These are phyloP conservation scores for Tenthredo scrophulariae DNA, from an alignment of 2,888 invertebrate genomes.

Conservation along the genomic window DNA sequence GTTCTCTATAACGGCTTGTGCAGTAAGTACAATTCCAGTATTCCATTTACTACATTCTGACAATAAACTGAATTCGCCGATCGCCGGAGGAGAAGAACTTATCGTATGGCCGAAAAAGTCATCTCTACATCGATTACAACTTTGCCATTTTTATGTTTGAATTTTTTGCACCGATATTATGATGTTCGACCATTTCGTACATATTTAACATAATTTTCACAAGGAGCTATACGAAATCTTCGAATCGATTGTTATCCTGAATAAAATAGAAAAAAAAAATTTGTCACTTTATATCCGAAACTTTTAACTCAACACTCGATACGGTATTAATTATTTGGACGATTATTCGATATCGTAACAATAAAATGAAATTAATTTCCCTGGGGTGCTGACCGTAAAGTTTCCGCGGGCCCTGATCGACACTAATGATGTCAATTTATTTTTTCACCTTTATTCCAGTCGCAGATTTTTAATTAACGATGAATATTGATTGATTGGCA, in stretches of 20 bases:
- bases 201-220: no score
- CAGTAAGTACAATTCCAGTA: constrained; percentile 84
- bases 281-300: not conserved
- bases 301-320: not conserved
- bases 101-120: not conserved
- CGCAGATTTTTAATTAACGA: not conserved
- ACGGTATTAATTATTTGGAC: not conserved
- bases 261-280: not conserved
- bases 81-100: not conserved
- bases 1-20: constrained; percentile 91
- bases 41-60: not conserved
- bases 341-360: not conserved
- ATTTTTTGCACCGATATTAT: not conserved
- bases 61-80: not conserved
- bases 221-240: not conserved
- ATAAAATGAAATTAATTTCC: constrained; percentile 4
- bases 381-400: not conserved
- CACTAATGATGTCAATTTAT: constrained; percentile 4
- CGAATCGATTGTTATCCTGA: not conserved
- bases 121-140: not conserved
- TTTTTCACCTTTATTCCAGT: not conserved
- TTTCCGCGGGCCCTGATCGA: not conserved
- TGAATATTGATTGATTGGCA: not conserved
- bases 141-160: not conserved
- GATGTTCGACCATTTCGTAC: not conserved